Base-by-base conservation (phyloP, 2,888 invertebrate species). In the Hymenopus coronatus region DNA sequence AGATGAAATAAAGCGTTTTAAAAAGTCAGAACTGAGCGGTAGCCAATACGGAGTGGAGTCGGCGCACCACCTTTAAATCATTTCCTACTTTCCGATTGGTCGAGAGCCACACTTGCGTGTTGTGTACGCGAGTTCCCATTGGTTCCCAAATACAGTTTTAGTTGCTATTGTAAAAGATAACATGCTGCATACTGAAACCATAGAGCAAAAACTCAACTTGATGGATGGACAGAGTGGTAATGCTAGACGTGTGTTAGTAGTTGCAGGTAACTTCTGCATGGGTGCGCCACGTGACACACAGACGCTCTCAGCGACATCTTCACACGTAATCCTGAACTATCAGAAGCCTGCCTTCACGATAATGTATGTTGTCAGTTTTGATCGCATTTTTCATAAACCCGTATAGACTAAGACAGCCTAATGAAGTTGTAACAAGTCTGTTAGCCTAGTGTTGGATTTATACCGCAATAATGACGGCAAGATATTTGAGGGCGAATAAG, bases 91-190 rank as follows among this genome's bases (percentile, higher is more conserved):
- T 90, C 82, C 83, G 90, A 90, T 89, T 89, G 90, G 90, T 46
- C 85, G 54, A 40, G 84, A 30, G 85, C 86, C 82, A 90, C 90
- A 89, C 89, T 90, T 90, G 90, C 90, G 90, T 90, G 90, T 54
- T 89, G 87, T 85, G 83, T 70, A 83, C 88, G 40, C 88, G 88
- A 54, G 30, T 30, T 89, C 84, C 83, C 86, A 90, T 90, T 89
- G 90, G 88, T 86, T 90, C 85, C 6, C 81, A 86, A 33, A 46
- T 81, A 28, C 86, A 83, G 83, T 85, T 90, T 89, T 87, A 89
- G 89, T 89, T 89, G 33, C 86, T 85, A 90, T 90, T 90, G 88
- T 88, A 89, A 89, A 81, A 88, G 88, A 87, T 86, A 88, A 82
- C 88, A 89, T 82, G 82, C 88, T 88, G 90, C 87, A 87, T 88